Conservation (phyloP, 2,113 vertebrate species). For the Cololabis saira region DNA sequence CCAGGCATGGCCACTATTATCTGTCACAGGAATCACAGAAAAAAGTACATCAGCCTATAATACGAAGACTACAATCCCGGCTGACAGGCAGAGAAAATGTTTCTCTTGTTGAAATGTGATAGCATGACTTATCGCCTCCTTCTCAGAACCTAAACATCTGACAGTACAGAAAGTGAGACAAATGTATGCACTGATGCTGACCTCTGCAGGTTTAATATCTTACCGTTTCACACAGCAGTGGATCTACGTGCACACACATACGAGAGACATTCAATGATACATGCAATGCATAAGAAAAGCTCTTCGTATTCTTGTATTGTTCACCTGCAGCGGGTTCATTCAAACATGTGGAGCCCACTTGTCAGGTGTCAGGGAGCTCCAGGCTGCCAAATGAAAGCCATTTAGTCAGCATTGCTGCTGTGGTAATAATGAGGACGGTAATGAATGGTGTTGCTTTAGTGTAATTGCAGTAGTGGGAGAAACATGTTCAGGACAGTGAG, state of each 20-base stretch:
- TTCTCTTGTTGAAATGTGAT: constrained; percentile 25
- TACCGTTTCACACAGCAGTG: neutral
- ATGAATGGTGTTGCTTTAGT: constrained; percentile 59
- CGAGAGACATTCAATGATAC: neutral
- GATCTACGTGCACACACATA: neutral
- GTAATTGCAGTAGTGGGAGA: constrained; percentile 64
- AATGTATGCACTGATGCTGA: constrained; percentile 16
- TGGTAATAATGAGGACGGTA: constrained; percentile 53
- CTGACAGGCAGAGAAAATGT: constrained; percentile 27
- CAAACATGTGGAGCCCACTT: constrained; percentile 54
- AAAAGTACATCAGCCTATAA: constrained; percentile 17
- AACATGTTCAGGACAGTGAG: constrained; percentile 33
- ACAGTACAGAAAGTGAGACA: constrained; percentile 25
- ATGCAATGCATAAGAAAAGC: constrained; percentile 7
- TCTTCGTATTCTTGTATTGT: neutral
- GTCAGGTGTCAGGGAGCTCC: constrained; percentile 36
- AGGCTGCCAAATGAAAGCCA: constrained; percentile 44
- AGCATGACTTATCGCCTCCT: constrained; percentile 28
- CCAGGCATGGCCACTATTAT: constrained; percentile 35
- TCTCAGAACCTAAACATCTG: constrained; percentile 18
- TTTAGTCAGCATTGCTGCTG: constrained; percentile 38
- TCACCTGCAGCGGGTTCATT: constrained; percentile 31
- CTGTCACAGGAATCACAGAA: constrained; percentile 37
- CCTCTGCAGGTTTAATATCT: constrained; percentile 9
- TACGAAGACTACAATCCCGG: constrained; percentile 14